A percentile compares a stretch with the other conserved stretches of the same genome.
phyloP scores from a whole-genome alignment of 2,113 vertebrate genomes.

The Pygoscelis adeliae region DNA sequence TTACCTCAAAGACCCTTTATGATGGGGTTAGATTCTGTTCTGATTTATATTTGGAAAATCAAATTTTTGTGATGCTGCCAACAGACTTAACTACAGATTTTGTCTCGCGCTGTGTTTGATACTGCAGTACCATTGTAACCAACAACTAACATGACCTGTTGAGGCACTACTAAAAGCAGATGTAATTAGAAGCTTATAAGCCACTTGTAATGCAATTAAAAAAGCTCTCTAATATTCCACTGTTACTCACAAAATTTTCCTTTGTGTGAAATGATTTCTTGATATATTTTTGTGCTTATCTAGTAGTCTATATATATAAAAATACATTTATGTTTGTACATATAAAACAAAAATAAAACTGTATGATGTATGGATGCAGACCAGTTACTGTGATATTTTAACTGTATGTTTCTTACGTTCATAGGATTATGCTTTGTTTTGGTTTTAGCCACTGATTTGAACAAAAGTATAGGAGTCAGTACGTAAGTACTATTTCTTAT shows the following conservation, averaged over 20 bases:
- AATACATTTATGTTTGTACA: neutral
- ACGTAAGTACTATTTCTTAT: neutral
- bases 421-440: neutral
- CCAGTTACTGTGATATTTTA: neutral
- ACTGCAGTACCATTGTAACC: neutral
- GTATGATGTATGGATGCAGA: neutral
- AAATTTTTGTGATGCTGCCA: neutral
- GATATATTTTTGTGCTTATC: neutral
- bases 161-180: neutral
- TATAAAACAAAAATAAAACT: neutral
- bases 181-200: neutral
- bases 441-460: neutral
- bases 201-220: neutral
- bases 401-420: neutral
- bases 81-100: neutral
- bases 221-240: neutral
- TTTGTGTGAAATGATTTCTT: neutral
- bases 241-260: neutral
- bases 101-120: neutral
- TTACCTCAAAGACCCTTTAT: neutral
- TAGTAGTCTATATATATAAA: neutral
- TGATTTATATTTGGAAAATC: neutral
- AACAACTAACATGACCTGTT: neutral
- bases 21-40: neutral
- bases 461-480: neutral